These are phyloP conservation scores for Campylomormyrus tamandua DNA, from an alignment of 2,113 vertebrate genomes.

Conservation along the genomic window DNA sequence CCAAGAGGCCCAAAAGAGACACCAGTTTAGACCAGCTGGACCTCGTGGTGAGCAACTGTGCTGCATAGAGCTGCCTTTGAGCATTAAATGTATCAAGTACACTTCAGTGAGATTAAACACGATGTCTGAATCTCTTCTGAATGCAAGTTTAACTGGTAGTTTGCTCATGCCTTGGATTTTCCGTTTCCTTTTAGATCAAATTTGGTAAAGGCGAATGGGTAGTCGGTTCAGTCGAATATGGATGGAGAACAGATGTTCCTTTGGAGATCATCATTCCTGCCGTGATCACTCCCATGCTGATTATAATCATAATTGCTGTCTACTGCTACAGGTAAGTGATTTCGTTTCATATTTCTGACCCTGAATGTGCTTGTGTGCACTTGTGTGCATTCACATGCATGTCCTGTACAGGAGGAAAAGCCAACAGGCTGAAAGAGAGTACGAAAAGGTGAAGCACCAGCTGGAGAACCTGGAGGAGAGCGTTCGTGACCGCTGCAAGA, in stretches of 20 bases:
- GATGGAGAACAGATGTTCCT: conserved; percentile 65
- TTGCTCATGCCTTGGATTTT: not conserved
- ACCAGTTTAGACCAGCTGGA: conserved; percentile 74
- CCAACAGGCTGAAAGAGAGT: conserved; percentile 89
- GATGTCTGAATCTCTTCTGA: not conserved
- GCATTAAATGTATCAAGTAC: not conserved
- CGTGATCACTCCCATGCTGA: conserved; percentile 82
- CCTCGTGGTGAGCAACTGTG: conserved; percentile 65
- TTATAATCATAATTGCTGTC: conserved; percentile 73
- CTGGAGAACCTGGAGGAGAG: conserved; percentile 92
- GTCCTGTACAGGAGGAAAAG: conserved; percentile 77
- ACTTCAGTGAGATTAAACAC: not conserved
- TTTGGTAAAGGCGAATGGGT: conserved; percentile 81
- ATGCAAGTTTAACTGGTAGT: not conserved
- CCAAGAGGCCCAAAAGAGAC: conserved; percentile 77
- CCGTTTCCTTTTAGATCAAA: conserved; percentile 68
- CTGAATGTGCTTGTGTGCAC: not conserved
- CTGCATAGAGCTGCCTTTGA: not conserved
- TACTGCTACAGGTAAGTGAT: conserved; percentile 84
- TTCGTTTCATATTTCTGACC: conserved; percentile 1
- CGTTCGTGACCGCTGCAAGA: conserved; percentile 92
- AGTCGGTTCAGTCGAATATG: conserved; percentile 79
- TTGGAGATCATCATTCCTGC: conserved; percentile 81
- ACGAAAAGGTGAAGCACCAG: conserved; percentile 90
- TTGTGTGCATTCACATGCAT: not conserved